These are phyloP conservation scores for Lysandra coridon DNA, from an alignment of 2,888 invertebrate genomes.

Conservation along the genomic window DNA sequence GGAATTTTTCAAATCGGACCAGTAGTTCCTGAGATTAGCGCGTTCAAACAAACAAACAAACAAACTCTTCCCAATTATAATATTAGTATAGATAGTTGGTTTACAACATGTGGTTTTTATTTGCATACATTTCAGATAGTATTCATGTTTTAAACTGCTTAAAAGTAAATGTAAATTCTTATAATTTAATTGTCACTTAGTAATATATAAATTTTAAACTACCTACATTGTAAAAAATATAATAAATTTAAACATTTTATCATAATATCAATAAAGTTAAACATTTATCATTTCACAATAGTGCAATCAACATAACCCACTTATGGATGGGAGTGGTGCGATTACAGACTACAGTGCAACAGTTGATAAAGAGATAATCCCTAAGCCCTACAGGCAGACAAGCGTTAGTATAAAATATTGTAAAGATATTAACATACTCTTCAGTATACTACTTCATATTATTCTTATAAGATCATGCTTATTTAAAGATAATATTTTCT, in stretches of 20 bases:
- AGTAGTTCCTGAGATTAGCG: too few species aligned
- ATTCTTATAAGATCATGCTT: neutral
- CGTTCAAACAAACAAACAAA: too few species aligned
- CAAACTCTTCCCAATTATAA: too few species aligned
- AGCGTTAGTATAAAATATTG: neutral
- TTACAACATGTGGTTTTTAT: too few species aligned
- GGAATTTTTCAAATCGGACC: too few species aligned
- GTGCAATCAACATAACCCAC: neutral
- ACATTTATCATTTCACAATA: neutral
- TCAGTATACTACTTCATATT: too few species aligned
- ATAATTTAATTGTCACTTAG: too few species aligned
- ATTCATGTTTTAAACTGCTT: too few species aligned
- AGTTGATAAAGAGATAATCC: neutral
- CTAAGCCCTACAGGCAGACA: neutral
- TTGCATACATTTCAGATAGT: too few species aligned
- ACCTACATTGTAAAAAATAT: neutral
- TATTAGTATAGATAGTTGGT: too few species aligned
- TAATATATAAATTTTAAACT: too few species aligned
- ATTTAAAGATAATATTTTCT: neutral
- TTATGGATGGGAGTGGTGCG: neutral
- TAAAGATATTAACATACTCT: neutral
- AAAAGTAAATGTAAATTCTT: too few species aligned
- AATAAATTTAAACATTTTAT: neutral
- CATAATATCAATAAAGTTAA: neutral
- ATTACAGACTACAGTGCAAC: neutral